Percentiles rank a stretch among this genome's conserved stretches.
phyloP scores from a whole-genome alignment of 2,888 invertebrate species.

The Spilosoma lubricipeda region DNA sequence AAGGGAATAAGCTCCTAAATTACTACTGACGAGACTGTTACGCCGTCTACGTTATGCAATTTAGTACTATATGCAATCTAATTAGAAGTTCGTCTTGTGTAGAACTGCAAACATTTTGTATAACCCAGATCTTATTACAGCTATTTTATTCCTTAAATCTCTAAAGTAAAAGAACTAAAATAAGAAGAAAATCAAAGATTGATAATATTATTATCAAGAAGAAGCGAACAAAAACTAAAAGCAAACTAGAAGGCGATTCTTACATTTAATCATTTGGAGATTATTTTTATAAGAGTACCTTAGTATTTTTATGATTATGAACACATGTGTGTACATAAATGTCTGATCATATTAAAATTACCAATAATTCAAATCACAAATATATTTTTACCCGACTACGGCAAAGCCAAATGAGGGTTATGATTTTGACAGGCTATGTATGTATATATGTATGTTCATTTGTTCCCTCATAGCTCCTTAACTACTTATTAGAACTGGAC shows the following conservation, averaged over 20 bases:
- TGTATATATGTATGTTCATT: too few species aligned
- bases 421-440: too few species aligned
- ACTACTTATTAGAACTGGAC: too few species aligned
- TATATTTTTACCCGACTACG: too few species aligned
- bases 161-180: background rate
- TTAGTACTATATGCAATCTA: background rate
- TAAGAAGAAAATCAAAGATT: too few species aligned
- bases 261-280: background rate
- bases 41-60: background rate
- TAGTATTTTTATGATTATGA: background rate
- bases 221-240: background rate
- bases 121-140: background rate
- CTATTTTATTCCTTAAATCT: background rate
- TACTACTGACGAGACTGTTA: constrained; percentile 1
- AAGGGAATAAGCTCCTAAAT: constrained; percentile 25
- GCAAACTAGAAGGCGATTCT: background rate
- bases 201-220: too few species aligned
- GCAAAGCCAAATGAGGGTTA: too few species aligned
- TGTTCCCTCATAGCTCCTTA: too few species aligned
- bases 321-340: background rate
- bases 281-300: background rate
- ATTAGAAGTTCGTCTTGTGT: constrained; percentile 12
- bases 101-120: background rate
- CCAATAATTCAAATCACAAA: too few species aligned
- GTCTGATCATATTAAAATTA: background rate